A percentile compares a stretch with the other conserved stretches of the same genome.
Conservation (phyloP, 1,140 invertebrate genomes). For the Vollenhovia emeryi region DNA sequence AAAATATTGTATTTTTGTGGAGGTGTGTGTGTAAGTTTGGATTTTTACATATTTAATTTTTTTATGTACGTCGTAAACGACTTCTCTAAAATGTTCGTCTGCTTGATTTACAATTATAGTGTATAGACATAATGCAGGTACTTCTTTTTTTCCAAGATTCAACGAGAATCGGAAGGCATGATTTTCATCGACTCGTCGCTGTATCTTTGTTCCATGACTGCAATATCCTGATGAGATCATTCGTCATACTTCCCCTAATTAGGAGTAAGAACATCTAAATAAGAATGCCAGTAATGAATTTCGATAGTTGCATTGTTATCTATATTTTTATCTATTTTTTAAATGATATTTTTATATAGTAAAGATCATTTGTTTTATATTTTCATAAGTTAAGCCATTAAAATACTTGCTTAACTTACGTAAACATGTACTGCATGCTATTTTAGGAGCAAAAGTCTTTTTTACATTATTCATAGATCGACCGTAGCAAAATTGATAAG, state of each 20-base stretch:
- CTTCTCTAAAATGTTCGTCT: not conserved
- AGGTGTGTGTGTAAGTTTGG: not conserved
- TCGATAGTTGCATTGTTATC: not conserved
- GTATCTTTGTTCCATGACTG: not conserved
- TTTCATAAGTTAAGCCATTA: not conserved
- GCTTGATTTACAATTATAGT: not conserved
- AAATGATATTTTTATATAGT: not conserved
- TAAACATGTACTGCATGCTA: not conserved
- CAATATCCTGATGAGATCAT: not conserved
- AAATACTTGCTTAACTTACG: not conserved
- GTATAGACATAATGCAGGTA: too few relatives aligned
- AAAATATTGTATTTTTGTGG: slow-evolving; percentile 6
- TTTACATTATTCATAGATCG: not conserved
- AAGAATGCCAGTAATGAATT: not conserved
- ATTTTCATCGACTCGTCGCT: not conserved
- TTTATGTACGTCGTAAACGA: not conserved
- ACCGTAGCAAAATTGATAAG: not conserved
- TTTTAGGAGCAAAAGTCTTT: not conserved
- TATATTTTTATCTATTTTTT: not conserved
- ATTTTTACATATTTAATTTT: slow-evolving; percentile 7
- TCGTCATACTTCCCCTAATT: not conserved
- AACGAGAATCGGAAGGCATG: not conserved
- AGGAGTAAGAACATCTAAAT: not conserved
- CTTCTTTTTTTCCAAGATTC: not conserved
- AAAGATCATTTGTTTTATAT: not conserved